phyloP scores from a whole-genome alignment of 2,797 vertebrate genomes.

The Argyrosomus regius region DNA sequence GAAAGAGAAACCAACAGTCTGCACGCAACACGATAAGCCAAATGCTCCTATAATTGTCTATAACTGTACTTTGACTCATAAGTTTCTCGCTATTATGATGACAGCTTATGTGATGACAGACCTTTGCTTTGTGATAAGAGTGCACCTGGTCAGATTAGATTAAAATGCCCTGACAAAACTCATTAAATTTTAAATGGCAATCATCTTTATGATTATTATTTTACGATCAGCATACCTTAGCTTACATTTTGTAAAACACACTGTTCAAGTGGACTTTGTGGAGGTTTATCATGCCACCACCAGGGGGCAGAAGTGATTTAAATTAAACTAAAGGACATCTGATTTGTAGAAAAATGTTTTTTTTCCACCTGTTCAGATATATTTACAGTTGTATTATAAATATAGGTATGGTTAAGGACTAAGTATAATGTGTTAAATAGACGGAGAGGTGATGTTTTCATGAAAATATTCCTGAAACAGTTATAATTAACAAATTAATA shows the following conservation, averaged over 20 bases:
- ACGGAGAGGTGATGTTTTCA: background rate
- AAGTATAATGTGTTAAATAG: background rate
- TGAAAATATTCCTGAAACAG: slow-evolving; percentile 7
- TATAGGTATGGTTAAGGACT: background rate
- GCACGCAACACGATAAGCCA: background rate
- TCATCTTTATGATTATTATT: slow-evolving; percentile 34
- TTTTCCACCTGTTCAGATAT: background rate
- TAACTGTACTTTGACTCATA: slow-evolving; percentile 24
- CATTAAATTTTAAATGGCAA: slow-evolving; percentile 33
- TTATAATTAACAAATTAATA: background rate
- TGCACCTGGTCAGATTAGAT: background rate
- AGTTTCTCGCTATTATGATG: background rate
- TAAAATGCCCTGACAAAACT: background rate
- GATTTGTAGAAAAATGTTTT: background rate
- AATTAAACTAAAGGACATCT: background rate
- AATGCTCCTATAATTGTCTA: background rate
- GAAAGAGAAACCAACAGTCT: slow-evolving; percentile 55
- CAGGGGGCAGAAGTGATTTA: slow-evolving; percentile 69
- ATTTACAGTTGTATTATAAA: background rate
- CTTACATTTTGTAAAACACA: background rate
- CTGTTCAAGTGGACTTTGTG: background rate
- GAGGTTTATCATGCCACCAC: slow-evolving; percentile 43
- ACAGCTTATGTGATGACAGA: background rate
- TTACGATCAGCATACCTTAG: background rate
- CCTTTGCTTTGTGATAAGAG: slow-evolving; percentile 28